Evolutionary conservation across 2,888 invertebrate species (phyloP).

Genomic region (Acanthococcus lagerstroemiae): DNA sequence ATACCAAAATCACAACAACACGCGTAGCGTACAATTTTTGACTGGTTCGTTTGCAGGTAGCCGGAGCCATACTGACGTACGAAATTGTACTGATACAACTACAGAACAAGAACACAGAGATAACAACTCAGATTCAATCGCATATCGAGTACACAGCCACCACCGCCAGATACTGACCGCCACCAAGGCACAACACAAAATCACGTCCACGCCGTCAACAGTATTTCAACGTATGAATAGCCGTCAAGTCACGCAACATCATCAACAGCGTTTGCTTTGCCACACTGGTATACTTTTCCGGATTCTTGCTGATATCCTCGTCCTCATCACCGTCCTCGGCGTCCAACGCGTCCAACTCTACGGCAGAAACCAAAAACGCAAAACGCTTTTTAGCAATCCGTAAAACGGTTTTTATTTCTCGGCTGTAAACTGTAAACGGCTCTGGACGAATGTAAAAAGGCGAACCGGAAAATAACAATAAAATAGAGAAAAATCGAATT

Average conservation of each 20-base stretch:
- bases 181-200: not conserved
- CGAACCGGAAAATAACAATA: too few species aligned
- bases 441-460: too few species aligned
- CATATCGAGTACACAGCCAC: not conserved
- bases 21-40: too few species aligned
- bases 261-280: constrained; percentile 41
- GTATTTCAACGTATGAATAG: constrained; percentile 45
- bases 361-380: too few species aligned
- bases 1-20: not conserved
- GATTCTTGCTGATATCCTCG: not conserved
- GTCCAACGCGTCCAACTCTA: not conserved
- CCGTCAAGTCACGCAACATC: constrained; percentile 60
- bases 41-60: constrained; percentile 35
- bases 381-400: too few species aligned
- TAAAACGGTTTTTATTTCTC: too few species aligned
- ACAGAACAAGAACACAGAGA: constrained; percentile 33
- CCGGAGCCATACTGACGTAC: constrained; percentile 37
- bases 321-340: constrained; percentile 6
- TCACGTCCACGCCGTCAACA: not conserved
- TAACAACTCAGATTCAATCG: constrained; percentile 1
- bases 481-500: too few species aligned
- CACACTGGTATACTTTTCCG: not conserved
- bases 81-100: constrained; percentile 37
- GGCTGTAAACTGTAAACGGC: too few species aligned
- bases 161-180: not conserved